Evolutionary conservation across 2,797 vertebrate species (phyloP), one percentile per base, ranked within the genome.

Genomic region (Selene dorsalis): DNA sequence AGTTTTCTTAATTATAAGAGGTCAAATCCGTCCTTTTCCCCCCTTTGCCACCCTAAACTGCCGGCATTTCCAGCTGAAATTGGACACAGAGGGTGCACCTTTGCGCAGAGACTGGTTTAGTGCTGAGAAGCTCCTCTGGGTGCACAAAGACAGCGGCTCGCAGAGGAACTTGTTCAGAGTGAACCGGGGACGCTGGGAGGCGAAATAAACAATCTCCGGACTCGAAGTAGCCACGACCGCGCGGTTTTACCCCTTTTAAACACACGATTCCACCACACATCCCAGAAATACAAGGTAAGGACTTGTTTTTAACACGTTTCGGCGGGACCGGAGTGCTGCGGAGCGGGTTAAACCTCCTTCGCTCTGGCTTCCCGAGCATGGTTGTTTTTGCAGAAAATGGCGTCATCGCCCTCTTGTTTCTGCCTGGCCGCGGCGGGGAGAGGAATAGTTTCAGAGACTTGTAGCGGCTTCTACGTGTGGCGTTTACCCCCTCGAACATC

Each of bases 131-230:
- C 92, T 94, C 92, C 94, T 90, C 93, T 91, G 87, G 48, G 94
- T 90, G 91, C 95, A 96, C 95, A 96, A 96, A 96, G 95, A 93
- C 95, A 89, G 95, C 94, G 88, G 94, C 94, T 95, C 94, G 94
- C 93, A 88, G 91, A 93, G 91, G 83, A 64, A 93, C 94, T 94
- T 93, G 94, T 90, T 94, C 90, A 81, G 90, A 90, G 92, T 87
- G 89, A 92, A 68, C 89, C 88, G 82, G 86, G 80, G 84, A 92
- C 93, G 88, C 91, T 90, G 90, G 91, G 92, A 94, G 92, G 88
- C 92, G 92, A 82, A 86, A 91, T 88, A 86, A 93, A 89, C 91
- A 93, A 87, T 77, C 94, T 90, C 88, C 93, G 80, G 92, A 85
- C 79, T 52, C 79, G 53, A 82, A 84, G 80, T 78, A 64, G 79